Evolutionary conservation across 2,888 invertebrate genomes (phyloP), one percentile per base, ranked within the genome.

Genomic region (Biston betularia): DNA sequence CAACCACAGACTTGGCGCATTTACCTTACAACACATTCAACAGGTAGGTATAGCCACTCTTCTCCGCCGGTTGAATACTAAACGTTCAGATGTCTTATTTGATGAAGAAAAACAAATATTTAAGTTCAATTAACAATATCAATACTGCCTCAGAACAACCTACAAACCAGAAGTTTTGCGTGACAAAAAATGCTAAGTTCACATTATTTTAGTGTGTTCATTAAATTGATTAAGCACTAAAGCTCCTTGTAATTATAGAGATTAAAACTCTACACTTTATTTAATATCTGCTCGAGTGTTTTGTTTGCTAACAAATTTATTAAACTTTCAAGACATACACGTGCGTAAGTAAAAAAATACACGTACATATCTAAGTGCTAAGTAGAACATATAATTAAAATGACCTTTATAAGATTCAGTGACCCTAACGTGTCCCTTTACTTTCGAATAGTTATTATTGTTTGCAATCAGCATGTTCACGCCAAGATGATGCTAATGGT

Each of bases 401-500:
- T 61, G 57, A 45, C 57, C 56, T 57, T 52, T 45, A 57, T 24
- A 34, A 40, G 40, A 52, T 56, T 33, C 63, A 57, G 24, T 57
- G 63, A 63, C 44, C 59, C 48, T 50, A 52, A 45, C 38, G 12
- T 61, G 46, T 59, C 64, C 24, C 63, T 63, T 65, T 66, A 68
- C 68, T 70, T 66, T 63, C 60, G 33, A 55, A 48, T 40, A 63
- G 63, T 65, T 66, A 63, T 71, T 66, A 64, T 68, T 67, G 40
- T 69, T 67, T 63, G 45, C 54, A 64, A 69, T 69, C 65, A 69
- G 52, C 72, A 62, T 64, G n/a, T 62, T 40, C 45, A 63, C 55
- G 61, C 63, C 63, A 69, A 65, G 62, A 74, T 75, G 68, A 56
- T 68, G 77, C 73, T 83, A 84, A 84, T 79, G 73, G 75, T n/a